Evolutionary conservation across 92 coral and sea anemone genomes (phyloP), one percentile per base, ranked within the genome.

Genomic region (Epizoanthus scotinus): DNA sequence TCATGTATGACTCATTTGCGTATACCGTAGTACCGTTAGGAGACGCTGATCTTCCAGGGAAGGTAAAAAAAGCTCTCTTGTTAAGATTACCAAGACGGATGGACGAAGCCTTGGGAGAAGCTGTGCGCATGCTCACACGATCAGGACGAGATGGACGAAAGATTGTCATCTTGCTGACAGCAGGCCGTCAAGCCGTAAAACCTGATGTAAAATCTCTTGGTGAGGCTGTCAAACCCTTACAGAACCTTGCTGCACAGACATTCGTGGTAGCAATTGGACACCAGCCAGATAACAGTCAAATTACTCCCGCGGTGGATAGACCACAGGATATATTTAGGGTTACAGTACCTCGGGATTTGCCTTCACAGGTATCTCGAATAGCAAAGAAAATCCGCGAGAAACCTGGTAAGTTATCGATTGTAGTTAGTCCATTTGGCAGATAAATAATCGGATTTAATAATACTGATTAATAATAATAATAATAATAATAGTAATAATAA

Each of bases 121-220:
- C 93, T 4, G 52, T 83, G 19, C 57, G 83, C 27, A 31, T 84
- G 53, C 82, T 92, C 20, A 69, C 74, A 18, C 57, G 22, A 10
- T 90, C 93, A 17, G 64, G 87, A 21, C 79, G 87, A 58, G 81
- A 62, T 56, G 83, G 81, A 0, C 91, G 87, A 47, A 86, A 65
- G 67, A 83, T 92, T 59, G 79, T 92, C 1, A 70, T 92, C 18
- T 86, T 92, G 24, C 61, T 92, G 14, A 87, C 97, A 10, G 91
- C 90, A 19, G 97, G 97, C 28, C 70, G 61, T 25, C 94, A 87
- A 66, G 74, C 70, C 15, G 70, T 58, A 6, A 83, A 84, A 59
- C 56, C 67, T 22, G 21, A 38, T 14, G 70, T 78, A 44, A 86
- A 77, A 42, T 73, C 98, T n/a, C 85, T 95, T 14, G 82, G 78